Evolutionary conservation across 2,888 invertebrate genomes (phyloP), one percentile per base, ranked within the genome.

Genomic region (Drosophila demipolita): DNA sequence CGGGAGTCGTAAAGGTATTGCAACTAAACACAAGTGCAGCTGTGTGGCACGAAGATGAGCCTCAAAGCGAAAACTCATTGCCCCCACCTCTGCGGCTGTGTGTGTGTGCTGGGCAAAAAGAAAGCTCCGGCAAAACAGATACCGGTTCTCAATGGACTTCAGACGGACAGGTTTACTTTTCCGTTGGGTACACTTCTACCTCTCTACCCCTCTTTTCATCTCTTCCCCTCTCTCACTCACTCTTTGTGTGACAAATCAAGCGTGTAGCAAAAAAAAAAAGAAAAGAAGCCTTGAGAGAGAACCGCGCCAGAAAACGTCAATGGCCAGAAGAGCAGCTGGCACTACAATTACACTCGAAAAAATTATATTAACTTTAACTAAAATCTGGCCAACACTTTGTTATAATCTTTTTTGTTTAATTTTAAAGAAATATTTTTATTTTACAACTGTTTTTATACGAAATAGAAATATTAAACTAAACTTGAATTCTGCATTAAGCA

Each of bases 181-280:
- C 87, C 90, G 84, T 75, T 88, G 87, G 87, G 87, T 78, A 80
- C 53, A 38, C 38, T 38, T 55, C 57, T 69, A 45, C 23, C 15
- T 8, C 45, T 20, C 35, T 35, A 35, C 35, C 35, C 35, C 23
- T 45, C 45, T 20, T 7, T 20, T 3, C 23, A 6, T 3, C 23
- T 45, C 8, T 23, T 23, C 45, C 8, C 26, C 45, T 38, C 17
- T 17, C 38, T 17, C 0, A 17, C 38, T 45, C 20, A 15, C 45
- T 45, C 45, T 11, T 71, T 81, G 82, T 75, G 87, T 88, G 87
- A 90, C 87, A 87, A 87, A 87, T 90, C 90, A 86, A 90, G 87
- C 87, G 83, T 32, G 42, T 32, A 23, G 57, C 40, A 57, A 40
- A 77, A 76, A 73, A 82, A 82, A 7, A 20, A 36, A 53, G 9